Percentiles rank a stretch among this genome's conserved stretches.
Evolutionary conservation across 2,888 invertebrate species (phyloP).

Genomic region (Harpalus rubripes): DNA sequence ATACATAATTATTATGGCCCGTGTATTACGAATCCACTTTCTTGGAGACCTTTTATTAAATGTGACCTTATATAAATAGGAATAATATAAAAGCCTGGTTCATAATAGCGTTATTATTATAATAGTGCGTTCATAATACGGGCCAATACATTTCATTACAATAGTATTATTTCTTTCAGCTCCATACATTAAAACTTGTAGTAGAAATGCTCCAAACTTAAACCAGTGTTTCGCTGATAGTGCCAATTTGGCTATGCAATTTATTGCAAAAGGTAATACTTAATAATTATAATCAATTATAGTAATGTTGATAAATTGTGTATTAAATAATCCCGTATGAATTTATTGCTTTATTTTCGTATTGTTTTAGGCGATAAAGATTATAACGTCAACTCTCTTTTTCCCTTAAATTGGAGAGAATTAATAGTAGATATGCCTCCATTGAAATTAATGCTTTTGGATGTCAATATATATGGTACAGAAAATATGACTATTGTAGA

Average conservation of each 20-base stretch:
- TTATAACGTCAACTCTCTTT: not conserved
- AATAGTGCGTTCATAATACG: too few species aligned
- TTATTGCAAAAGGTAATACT: not conserved
- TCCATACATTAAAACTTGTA: slow-evolving; percentile 7
- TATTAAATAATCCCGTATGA: too few species aligned
- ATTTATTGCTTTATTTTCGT: too few species aligned
- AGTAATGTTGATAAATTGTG: too few species aligned
- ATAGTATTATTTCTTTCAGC: slow-evolving; percentile 68
- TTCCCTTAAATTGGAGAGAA: slow-evolving; percentile 12
- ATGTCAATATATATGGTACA: not conserved
- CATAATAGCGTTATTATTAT: too few species aligned
- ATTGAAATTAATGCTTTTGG: not conserved
- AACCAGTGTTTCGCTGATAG: slow-evolving; percentile 15
- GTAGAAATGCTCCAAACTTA: slow-evolving; percentile 16
- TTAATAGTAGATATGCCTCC: not conserved
- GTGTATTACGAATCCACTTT: too few species aligned
- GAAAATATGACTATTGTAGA: slow-evolving; percentile 11
- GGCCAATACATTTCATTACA: too few species aligned
- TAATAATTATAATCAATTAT: too few species aligned
- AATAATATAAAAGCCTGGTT: too few species aligned
- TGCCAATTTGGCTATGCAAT: not conserved
- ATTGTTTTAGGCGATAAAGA: slow-evolving; percentile 3
- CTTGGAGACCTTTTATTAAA: too few species aligned
- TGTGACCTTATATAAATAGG: too few species aligned
- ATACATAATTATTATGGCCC: too few species aligned